Conservation (phyloP, 2,113 vertebrate genomes). For the Pseudopodoces humilis region DNA sequence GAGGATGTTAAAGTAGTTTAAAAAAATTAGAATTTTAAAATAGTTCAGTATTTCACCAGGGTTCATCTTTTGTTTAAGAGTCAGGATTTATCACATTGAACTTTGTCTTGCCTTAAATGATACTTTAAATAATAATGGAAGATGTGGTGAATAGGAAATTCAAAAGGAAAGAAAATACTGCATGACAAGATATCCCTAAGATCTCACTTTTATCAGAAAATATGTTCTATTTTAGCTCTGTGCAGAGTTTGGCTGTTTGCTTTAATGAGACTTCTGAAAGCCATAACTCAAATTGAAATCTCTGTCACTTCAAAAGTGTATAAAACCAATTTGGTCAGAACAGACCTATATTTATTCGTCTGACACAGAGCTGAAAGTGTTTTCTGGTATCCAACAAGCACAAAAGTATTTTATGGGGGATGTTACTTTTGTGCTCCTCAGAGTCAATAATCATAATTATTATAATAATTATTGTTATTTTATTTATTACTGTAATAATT, state of each 20-base stretch:
- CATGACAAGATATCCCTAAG: not conserved
- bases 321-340: not conserved
- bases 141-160: not conserved
- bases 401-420: not conserved
- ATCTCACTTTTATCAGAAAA: not conserved
- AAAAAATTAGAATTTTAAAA: not conserved
- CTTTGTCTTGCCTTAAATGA: not conserved
- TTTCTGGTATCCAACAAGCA: not conserved
- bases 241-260: not conserved
- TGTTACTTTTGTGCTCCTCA: not conserved
- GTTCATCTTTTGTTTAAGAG: not conserved
- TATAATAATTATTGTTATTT: not conserved
- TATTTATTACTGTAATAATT: not conserved
- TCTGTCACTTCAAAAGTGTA: not conserved
- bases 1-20: not conserved
- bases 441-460: not conserved
- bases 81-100: not conserved
- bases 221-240: not conserved
- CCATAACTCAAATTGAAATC: not conserved
- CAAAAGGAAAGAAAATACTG: not conserved
- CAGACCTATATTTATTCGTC: not conserved
- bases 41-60: not conserved
- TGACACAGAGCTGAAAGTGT: not conserved
- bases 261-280: conserved; percentile 5
- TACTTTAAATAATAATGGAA: not conserved